phyloP scores from a whole-genome alignment of 2,797 vertebrate species.

The Alosa sapidissima region DNA sequence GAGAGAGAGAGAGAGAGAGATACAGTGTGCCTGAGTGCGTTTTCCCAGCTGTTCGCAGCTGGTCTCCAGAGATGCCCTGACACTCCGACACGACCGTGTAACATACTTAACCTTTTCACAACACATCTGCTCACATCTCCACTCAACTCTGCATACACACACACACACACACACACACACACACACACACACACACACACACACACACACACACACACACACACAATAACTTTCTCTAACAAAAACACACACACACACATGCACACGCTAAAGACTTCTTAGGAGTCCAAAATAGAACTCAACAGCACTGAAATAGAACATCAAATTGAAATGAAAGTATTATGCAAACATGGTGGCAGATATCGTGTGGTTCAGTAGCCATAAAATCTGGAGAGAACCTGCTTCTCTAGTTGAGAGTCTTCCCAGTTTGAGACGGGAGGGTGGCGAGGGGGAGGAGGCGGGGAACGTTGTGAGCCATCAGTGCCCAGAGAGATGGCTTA shows the following conservation, averaged over 20 bases:
- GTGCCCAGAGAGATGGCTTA: conserved; percentile 29
- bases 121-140: conserved; percentile 28
- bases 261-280: not conserved
- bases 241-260: not conserved
- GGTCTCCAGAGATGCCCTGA: conserved; percentile 12
- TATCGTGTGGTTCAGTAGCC: not conserved
- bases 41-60: not conserved
- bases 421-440: too few species aligned
- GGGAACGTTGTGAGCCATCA: not conserved
- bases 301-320: not conserved
- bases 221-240: too few species aligned
- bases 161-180: not conserved
- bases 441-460: too few species aligned
- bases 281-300: not conserved
- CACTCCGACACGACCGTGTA: conserved; percentile 30
- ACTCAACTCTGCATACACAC: not conserved
- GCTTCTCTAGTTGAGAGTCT: not conserved
- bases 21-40: not conserved
- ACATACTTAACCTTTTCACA: conserved; percentile 50
- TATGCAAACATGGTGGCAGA: not conserved
- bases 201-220: too few species aligned
- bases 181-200: not conserved
- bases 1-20: not conserved
- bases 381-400: not conserved
- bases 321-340: not conserved